Evolutionary conservation across 2,113 vertebrate species (phyloP), one percentile per base, ranked within the genome.

Genomic region (Elachura formosa): DNA sequence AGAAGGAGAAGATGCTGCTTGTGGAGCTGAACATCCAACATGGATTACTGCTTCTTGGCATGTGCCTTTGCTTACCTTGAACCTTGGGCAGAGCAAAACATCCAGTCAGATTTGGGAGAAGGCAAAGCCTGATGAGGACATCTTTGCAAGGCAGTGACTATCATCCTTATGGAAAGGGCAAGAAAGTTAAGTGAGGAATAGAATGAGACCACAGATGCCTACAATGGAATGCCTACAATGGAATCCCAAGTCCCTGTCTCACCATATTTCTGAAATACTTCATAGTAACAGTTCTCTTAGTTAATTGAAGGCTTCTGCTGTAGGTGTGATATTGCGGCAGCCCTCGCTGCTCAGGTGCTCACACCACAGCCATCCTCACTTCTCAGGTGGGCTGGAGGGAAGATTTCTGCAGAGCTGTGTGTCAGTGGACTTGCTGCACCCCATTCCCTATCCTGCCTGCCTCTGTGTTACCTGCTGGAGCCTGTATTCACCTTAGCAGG

Each of bases 341-440:
- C 26, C 3, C 22, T 93, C 28, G 10, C 29, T 61, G 29, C 54
- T 63, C 54, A 19, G 49, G 33, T 55, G 43, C 33, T 59, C 24
- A 16, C 16, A 25, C 19, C 2, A 3, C 0, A 1, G 20, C 28
- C 23, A 48, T 28, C 46, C 4, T 28, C 6, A 4, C 16, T 73
- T 14, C 14, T 7, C 9, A 38, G 1, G 0, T 15, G 45, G 36
- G n/a, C 41, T 45, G 43, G 12, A 41, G 80, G 38, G 48, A 61
- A 62, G 31, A 23, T 59, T 1, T 41, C 10, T 46, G 67, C 62
- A 40, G 33, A 80, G 11, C 4, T 85, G 26, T 64, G 38, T 43
- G 31, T 14, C 1, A 5, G 11, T 5, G 21, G 11, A 62, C 34
- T 51, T 67, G 55, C 22, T 43, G 36, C 0, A 0, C 34, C 29